phyloP scores from a whole-genome alignment of 2,888 invertebrate species.

The Nasonia oneida region DNA sequence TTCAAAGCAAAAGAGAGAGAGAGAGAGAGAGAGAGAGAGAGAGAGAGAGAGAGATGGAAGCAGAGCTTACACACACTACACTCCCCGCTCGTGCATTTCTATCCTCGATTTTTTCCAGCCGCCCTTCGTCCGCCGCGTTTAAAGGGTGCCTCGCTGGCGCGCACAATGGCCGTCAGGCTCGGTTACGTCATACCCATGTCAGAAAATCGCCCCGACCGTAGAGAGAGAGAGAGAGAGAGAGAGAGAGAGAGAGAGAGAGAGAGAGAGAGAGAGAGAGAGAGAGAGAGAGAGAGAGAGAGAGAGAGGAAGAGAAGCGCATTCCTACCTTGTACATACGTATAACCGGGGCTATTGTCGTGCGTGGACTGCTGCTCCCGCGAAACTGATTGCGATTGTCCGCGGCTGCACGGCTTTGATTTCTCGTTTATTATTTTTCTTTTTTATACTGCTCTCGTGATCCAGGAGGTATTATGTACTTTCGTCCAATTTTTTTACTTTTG shows the following conservation, averaged over 20 bases:
- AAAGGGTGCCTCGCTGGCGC: conserved; percentile 50
- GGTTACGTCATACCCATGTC: conserved; percentile 75
- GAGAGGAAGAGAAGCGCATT: conserved; percentile 33
- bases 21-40: no score
- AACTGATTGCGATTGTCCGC: conserved; percentile 60
- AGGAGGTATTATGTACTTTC: background rate
- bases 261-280: no score
- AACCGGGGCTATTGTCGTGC: conserved; percentile 51
- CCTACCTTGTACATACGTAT: conserved; percentile 38
- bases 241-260: no score
- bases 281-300: background rate
- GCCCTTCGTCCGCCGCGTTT: conserved; percentile 4
- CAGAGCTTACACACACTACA: background rate
- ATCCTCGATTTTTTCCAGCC: background rate
- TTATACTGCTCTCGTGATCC: background rate
- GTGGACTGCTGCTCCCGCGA: conserved; percentile 13
- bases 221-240: no score
- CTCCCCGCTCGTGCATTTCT: background rate
- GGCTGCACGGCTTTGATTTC: conserved; percentile 17
- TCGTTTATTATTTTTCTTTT: background rate
- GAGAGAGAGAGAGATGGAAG: no score
- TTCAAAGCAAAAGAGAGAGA: conserved; percentile 7
- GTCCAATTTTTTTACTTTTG: background rate
- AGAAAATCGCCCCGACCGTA: conserved; percentile 58
- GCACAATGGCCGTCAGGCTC: conserved; percentile 76